Evolutionary conservation across 2,113 vertebrate species (phyloP).

Genomic region (Orientallactaga bullata): DNA sequence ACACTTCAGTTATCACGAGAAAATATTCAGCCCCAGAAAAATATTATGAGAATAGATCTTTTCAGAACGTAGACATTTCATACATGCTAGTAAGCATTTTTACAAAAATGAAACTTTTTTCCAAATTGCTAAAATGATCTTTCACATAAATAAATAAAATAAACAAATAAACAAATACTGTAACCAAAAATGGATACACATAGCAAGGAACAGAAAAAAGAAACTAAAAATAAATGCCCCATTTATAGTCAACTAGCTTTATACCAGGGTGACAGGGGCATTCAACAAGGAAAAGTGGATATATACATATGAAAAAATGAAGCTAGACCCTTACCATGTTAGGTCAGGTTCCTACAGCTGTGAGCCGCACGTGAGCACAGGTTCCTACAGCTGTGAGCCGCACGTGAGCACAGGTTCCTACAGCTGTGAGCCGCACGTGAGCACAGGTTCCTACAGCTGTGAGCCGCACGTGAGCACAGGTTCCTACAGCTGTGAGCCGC

Average conservation of each 20-base stretch:
- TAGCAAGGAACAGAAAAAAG: not conserved
- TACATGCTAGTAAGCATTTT: not conserved
- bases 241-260: not conserved
- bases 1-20: slow-evolving; percentile 18
- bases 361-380: not conserved
- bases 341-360: not conserved
- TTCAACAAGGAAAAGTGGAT: not conserved
- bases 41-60: slow-evolving; percentile 12
- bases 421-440: too few species aligned
- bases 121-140: slow-evolving; percentile 16
- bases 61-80: slow-evolving; percentile 47
- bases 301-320: not conserved
- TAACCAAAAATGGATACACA: not conserved
- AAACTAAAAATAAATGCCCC: not conserved
- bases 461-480: not conserved
- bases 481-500: too few species aligned
- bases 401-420: not conserved
- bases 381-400: too few species aligned
- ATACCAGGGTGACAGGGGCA: not conserved
- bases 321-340: not conserved
- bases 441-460: not conserved
- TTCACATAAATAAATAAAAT: slow-evolving; percentile 35
- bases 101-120: not conserved
- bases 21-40: slow-evolving; percentile 24
- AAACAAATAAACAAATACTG: not conserved